A percentile compares a stretch with the other conserved stretches of the same genome.
Evolutionary conservation across 2,797 vertebrate genomes (phyloP).

Genomic region (Onychomys torridus): DNA sequence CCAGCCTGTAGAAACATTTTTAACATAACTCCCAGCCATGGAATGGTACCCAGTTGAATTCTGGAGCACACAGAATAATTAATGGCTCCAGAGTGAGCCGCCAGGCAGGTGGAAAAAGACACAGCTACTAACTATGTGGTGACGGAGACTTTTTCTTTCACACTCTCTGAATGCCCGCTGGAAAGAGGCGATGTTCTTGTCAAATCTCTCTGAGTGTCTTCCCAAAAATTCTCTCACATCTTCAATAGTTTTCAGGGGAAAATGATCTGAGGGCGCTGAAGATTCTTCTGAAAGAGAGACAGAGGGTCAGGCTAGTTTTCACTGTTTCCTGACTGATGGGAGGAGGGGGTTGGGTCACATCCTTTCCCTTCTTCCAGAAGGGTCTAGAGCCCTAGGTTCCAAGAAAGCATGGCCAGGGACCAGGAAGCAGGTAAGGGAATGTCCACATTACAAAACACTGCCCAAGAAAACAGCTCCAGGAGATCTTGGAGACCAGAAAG

Average conservation of each 20-base stretch:
- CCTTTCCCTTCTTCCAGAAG: background rate
- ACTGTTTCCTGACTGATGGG: background rate
- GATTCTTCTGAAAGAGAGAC: conserved; percentile 86
- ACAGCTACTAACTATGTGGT: conserved; percentile 93
- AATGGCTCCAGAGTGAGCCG: background rate
- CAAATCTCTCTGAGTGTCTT: conserved; percentile 93
- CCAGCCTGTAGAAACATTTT: background rate
- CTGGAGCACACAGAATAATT: background rate
- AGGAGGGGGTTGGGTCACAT: background rate
- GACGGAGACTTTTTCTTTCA: conserved; percentile 94
- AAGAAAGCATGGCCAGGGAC: background rate
- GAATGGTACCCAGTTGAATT: background rate
- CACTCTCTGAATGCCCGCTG: conserved; percentile 92
- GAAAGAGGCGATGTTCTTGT: conserved; percentile 93
- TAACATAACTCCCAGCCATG: background rate
- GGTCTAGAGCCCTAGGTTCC: background rate
- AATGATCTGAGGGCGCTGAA: conserved; percentile 84
- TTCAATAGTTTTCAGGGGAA: conserved; percentile 93
- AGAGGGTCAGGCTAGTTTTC: conserved; percentile 51
- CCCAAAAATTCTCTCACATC: conserved; percentile 95
- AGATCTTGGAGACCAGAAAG: background rate
- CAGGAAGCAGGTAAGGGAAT: background rate
- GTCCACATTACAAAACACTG: background rate
- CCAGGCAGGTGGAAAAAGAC: background rate
- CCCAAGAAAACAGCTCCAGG: background rate